Base-by-base conservation (phyloP, 1,140 invertebrate species). In the Ceratosolen fusciceps region DNA sequence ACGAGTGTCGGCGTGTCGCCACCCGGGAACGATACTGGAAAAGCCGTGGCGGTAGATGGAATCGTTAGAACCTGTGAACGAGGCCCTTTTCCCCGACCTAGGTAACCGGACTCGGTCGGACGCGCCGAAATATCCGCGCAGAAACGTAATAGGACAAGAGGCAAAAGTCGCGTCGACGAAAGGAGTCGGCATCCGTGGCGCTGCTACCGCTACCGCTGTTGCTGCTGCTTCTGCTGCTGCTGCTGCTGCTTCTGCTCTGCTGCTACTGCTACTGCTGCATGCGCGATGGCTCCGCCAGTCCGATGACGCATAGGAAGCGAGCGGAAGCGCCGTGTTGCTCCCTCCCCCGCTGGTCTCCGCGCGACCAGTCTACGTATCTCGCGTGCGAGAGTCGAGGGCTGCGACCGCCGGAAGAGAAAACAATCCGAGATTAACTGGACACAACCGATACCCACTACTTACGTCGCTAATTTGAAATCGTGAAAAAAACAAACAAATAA, bases 221-320 rank as follows among this genome's bases (percentile, higher is more conserved):
- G n/a, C n/a, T n/a, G n/a, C n/a, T n/a, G n/a, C n/a, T n/a, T n/a
- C n/a, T n/a, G n/a, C n/a, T n/a, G n/a, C n/a, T n/a, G n/a, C n/a
- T n/a, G n/a, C n/a, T n/a, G n/a, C n/a, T n/a, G n/a, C n/a, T n/a
- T n/a, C n/a, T n/a, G n/a, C n/a, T n/a, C n/a, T n/a, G n/a, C n/a
- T n/a, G n/a, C n/a, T n/a, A n/a, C n/a, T n/a, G n/a, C n/a, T n/a
- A n/a, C n/a, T n/a, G n/a, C n/a, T 54, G n/a, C 71, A 26, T 16
- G 39, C 37, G 9, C 39, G 39, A 70, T 19, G 29, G 43, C 67
- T 26, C 0, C 4, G 24, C 19, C 34, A 43, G 21, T 10, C 16
- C 68, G 47, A 54, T 72, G 68, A 26, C 31, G 56, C 72, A 65
- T 65, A 43, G 43, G 71, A 73, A 58, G 39, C 47, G 47, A 72